Evolutionary conservation across 1,140 invertebrate species (phyloP), one percentile per base, ranked within the genome.

Genomic region (Ceratina calcarata): DNA sequence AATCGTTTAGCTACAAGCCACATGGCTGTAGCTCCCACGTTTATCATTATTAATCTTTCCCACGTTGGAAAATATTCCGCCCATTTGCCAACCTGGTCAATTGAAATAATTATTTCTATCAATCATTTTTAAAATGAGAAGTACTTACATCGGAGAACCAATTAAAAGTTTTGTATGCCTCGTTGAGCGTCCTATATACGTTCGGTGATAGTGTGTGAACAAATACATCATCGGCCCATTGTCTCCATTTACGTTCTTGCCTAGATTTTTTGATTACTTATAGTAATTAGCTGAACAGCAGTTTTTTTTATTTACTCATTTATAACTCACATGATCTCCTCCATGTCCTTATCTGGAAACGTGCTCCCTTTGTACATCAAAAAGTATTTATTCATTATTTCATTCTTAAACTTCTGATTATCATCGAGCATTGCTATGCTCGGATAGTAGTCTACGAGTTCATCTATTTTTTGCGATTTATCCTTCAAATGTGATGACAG

Each of bases 121-220:
- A 6, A 45, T 45, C 37, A 45, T 45, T 45, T 45, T 45, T 45
- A 45, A 10, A 45, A 45, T 10, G 10, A 45, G 7, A 37, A 15
- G 58, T 71, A 82, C 85, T 91, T 87, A 95, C 95, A 85, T 97
- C 91, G 15, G 97, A 97, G 92, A 99, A 99, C 96, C 97, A 98
- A 80, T 96, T 95, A 90, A 99, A 99, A 0, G 98, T 96, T 91
- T 98, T 95, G 22, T 98, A 91, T 0, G 99, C 94, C 94, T 99
- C 99, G 6, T 92, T 90, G 6, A 94, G 91, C 0, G 97, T 98
- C 75, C 98, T 95, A 89, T 99, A 99, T 67, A 99, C 98, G 93
- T 99, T 99, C 15, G 99, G 99, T 4, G 99, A 99, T 60, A 99
- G 93, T 0, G 96, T 95, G 90, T 99, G 98, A 1, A 99, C 98